Evolutionary conservation across 2,797 vertebrate genomes (phyloP).

Genomic region (Cetoscarus ocellatus): DNA sequence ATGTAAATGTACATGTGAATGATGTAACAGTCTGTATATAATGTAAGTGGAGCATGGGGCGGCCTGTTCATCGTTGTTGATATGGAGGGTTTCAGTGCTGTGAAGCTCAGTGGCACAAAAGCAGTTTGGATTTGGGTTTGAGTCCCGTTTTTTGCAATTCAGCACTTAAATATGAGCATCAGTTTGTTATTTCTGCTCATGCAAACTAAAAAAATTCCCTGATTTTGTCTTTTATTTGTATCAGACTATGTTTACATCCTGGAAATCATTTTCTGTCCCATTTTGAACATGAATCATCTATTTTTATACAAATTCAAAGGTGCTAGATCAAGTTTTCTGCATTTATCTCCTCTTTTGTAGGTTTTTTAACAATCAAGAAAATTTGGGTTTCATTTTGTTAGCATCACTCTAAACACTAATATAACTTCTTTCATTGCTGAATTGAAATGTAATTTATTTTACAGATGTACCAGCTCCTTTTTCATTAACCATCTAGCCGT

Average conservation of each 20-base stretch:
- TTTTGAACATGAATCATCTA: neutral
- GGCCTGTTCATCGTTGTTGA: constrained; percentile 21
- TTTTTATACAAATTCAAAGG: constrained; percentile 19
- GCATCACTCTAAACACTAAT: neutral
- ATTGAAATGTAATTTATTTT: neutral
- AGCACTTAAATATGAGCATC: constrained; percentile 8
- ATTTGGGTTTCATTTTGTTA: neutral
- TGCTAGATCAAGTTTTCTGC: constrained; percentile 17
- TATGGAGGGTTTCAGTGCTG: constrained; percentile 1
- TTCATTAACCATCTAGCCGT: neutral
- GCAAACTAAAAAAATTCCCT: neutral
- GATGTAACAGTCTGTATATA: constrained; percentile 46
- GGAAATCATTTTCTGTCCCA: neutral
- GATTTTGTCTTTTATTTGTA: neutral
- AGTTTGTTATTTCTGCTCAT: constrained; percentile 1
- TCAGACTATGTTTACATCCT: constrained; percentile 20
- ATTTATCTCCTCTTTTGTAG: neutral
- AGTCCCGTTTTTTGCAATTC: constrained; percentile 6
- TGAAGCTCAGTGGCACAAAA: constrained; percentile 16
- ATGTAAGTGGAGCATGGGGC: constrained; percentile 13
- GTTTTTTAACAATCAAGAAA: neutral
- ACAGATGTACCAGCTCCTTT: neutral
- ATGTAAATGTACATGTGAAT: constrained; percentile 60
- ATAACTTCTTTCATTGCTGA: neutral
- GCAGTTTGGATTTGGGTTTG: constrained; percentile 1